A percentile compares a stretch with the other conserved stretches of the same genome.
These are phyloP conservation scores for Nycticorax nycticorax DNA, from an alignment of 2,113 vertebrate genomes.

Conservation along the genomic window DNA sequence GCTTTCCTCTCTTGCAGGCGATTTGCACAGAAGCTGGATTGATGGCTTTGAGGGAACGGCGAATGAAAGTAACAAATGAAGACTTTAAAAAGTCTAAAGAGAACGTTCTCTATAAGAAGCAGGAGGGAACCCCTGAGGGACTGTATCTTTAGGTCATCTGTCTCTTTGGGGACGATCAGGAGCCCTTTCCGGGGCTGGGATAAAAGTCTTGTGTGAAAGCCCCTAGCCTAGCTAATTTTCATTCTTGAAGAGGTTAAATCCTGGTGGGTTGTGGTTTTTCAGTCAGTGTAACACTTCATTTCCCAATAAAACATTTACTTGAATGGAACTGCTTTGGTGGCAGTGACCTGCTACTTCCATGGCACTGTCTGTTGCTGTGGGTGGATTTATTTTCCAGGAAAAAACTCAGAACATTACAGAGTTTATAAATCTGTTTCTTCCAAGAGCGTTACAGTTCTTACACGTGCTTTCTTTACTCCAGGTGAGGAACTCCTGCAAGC, in stretches of 20 bases:
- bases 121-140: slow-evolving; percentile 96
- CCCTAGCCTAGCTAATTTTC: background rate
- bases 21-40: slow-evolving; percentile 98
- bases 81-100: slow-evolving; percentile 99
- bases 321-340: background rate
- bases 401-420: background rate
- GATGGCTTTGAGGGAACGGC: slow-evolving; percentile 93
- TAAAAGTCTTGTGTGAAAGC: background rate
- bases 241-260: background rate
- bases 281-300: background rate
- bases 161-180: background rate
- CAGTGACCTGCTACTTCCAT: background rate
- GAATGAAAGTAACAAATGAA: slow-evolving; percentile 99
- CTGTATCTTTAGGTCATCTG: slow-evolving; percentile 77
- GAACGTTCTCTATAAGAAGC: slow-evolving; percentile 97
- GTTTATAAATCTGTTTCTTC: background rate
- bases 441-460: background rate
- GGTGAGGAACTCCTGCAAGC: background rate
- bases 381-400: background rate
- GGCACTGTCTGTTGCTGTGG: background rate
- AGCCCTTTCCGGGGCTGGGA: background rate
- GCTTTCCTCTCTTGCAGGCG: slow-evolving; percentile 76
- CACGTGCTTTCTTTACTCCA: too few relatives aligned
- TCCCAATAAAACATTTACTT: slow-evolving; percentile 70
- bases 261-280: background rate